phyloP scores from a whole-genome alignment of 2,797 vertebrate genomes.

The Carcharodon carcharias region DNA sequence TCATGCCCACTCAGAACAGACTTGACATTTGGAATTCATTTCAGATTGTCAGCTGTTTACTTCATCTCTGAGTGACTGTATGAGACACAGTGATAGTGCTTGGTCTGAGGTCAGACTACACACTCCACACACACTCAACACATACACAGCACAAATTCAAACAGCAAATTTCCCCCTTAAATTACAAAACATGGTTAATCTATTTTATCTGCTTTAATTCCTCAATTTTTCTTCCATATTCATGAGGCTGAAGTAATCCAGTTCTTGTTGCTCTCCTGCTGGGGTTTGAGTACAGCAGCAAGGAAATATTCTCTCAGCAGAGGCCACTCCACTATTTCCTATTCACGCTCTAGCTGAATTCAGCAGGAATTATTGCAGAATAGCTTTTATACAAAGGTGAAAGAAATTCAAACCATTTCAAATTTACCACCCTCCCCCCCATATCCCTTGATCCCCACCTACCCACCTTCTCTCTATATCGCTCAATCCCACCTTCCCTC shows the following conservation, averaged over 20 bases:
- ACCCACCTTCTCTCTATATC: not conserved
- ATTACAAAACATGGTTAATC: too few species aligned
- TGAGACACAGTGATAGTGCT: not conserved
- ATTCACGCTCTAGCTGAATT: not conserved
- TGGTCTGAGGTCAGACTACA: not conserved
- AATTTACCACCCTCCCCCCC: not conserved
- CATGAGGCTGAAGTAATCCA: not conserved
- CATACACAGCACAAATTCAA: not conserved
- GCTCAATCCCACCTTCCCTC: not conserved
- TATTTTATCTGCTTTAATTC: not conserved
- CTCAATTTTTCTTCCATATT: not conserved
- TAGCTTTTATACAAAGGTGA: not conserved
- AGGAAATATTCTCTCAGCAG: not conserved
- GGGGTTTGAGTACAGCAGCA: too few species aligned
- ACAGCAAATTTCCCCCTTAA: not conserved
- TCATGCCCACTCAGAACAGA: not conserved
- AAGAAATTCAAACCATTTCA: not conserved
- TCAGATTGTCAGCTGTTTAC: not conserved
- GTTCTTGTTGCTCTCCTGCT: not conserved
- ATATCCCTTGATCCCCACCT: too few species aligned
- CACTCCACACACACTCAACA: not conserved
- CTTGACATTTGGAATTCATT: not conserved
- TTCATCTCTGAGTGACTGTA: not conserved
- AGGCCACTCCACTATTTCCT: not conserved
- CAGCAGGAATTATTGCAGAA: not conserved